phyloP scores from a whole-genome alignment of 2,888 invertebrate genomes.

The Drosophila mimetica region DNA sequence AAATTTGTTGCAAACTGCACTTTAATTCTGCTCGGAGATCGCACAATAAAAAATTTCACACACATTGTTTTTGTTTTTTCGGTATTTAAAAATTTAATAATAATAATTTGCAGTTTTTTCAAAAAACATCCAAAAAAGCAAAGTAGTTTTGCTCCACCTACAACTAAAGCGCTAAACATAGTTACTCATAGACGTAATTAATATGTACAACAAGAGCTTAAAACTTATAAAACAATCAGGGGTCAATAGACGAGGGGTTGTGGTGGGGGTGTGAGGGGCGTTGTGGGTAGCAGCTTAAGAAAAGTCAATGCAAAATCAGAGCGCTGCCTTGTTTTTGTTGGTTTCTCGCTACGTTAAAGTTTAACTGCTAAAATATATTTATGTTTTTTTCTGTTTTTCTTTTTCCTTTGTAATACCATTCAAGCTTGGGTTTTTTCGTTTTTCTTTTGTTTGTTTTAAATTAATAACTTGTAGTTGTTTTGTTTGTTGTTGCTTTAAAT shows the following conservation, averaged over 20 bases:
- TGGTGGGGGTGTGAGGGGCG: not conserved
- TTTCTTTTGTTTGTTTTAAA: slow-evolving; percentile 55
- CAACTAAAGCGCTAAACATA: slow-evolving; percentile 53
- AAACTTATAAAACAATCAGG: slow-evolving; percentile 69
- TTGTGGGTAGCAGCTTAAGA: slow-evolving; percentile 30
- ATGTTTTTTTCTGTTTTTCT: slow-evolving; percentile 31
- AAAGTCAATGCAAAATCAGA: slow-evolving; percentile 39
- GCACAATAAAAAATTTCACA: slow-evolving; percentile 50
- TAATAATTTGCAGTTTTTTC: slow-evolving; percentile 72
- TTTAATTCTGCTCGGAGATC: slow-evolving; percentile 55
- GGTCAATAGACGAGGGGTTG: slow-evolving; percentile 29
- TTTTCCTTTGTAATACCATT: slow-evolving; percentile 44
- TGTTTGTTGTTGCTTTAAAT: slow-evolving; percentile 46
- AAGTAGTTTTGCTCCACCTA: slow-evolving; percentile 66
- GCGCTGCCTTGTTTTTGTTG: slow-evolving; percentile 35
- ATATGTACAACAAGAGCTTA: slow-evolving; percentile 74
- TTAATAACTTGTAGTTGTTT: slow-evolving; percentile 75
- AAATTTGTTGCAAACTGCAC: slow-evolving; percentile 48
- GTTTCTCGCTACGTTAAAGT: slow-evolving; percentile 37
- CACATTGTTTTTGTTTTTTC: slow-evolving; percentile 44
- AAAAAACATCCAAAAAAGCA: slow-evolving; percentile 75
- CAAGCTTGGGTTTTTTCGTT: slow-evolving; percentile 55
- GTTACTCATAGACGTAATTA: slow-evolving; percentile 46
- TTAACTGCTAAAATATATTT: slow-evolving; percentile 54
- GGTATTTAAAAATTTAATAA: slow-evolving; percentile 56